phyloP scores from a whole-genome alignment of 2,888 invertebrate species.

The Scotopteryx bipunctaria region DNA sequence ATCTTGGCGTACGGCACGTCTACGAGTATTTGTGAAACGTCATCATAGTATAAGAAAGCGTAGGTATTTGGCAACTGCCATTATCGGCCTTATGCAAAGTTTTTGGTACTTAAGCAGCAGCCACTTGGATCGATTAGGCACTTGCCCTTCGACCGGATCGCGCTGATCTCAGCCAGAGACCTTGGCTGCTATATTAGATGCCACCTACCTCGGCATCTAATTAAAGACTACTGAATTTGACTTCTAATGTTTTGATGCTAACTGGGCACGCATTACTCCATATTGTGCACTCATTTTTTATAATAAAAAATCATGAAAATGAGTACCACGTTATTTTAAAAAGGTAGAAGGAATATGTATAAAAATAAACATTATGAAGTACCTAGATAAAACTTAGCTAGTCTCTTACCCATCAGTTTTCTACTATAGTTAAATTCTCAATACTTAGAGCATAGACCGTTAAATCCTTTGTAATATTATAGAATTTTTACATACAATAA shows the following conservation, averaged over 20 bases:
- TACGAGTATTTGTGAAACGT: too few species aligned
- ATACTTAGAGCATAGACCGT: neutral
- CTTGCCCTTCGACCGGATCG: slow-evolving; percentile 46
- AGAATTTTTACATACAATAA: slow-evolving; percentile 16
- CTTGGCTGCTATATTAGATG: slow-evolving; percentile 35
- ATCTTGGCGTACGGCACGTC: too few species aligned
- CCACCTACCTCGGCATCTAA: slow-evolving; percentile 6
- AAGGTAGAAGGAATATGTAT: too few species aligned
- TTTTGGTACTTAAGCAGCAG: slow-evolving; percentile 47
- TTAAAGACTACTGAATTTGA: too few species aligned
- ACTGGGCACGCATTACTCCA: too few species aligned
- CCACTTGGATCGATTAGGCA: slow-evolving; percentile 53
- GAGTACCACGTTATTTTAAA: too few species aligned
- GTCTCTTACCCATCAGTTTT: too few species aligned
- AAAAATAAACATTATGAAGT: too few species aligned
- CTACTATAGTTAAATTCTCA: neutral
- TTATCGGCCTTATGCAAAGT: slow-evolving; percentile 54
- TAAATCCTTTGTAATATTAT: slow-evolving; percentile 9
- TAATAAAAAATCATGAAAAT: too few species aligned
- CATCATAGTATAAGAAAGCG: slow-evolving; percentile 36
- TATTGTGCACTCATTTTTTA: too few species aligned
- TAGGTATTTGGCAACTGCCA: slow-evolving; percentile 44
- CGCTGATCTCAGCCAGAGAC: slow-evolving; percentile 47
- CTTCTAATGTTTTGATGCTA: too few species aligned
- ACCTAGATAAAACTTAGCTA: too few species aligned